Evolutionary conservation across 2,797 vertebrate species (phyloP).

Genomic region (Tapirus indicus): DNA sequence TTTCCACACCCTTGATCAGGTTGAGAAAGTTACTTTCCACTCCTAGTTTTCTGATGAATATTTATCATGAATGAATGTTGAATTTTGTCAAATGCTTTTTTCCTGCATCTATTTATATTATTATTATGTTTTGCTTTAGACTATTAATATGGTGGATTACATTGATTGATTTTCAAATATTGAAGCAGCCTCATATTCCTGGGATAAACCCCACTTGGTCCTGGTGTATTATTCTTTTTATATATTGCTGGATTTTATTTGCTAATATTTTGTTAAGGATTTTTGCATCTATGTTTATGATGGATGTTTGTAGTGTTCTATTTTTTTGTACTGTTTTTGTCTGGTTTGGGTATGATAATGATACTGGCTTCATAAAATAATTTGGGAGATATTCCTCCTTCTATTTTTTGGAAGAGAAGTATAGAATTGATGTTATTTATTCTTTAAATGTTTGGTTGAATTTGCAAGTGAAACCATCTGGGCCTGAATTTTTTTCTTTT

Average conservation of each 20-base stretch:
- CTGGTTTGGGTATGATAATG: conserved; percentile 26
- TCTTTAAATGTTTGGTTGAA: conserved; percentile 31
- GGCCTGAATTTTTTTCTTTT: background rate
- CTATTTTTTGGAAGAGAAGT: background rate
- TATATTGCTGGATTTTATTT: background rate
- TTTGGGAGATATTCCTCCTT: background rate
- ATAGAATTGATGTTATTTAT: background rate
- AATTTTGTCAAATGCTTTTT: background rate
- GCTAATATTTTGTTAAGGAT: conserved; percentile 27
- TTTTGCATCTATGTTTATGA: background rate
- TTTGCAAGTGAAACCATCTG: background rate
- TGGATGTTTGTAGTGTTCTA: background rate
- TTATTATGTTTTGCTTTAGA: background rate
- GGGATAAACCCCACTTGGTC: background rate
- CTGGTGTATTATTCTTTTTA: background rate
- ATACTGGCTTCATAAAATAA: background rate
- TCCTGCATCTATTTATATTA: background rate
- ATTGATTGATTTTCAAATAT: background rate
- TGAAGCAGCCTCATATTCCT: background rate
- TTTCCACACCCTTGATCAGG: background rate
- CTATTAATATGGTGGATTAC: background rate
- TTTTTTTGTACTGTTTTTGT: background rate
- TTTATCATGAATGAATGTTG: conserved; percentile 9
- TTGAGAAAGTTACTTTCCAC: conserved; percentile 18
- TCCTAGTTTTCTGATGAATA: background rate